Conservation (phyloP, 2,797 vertebrate species). For the Vultur gryphus region DNA sequence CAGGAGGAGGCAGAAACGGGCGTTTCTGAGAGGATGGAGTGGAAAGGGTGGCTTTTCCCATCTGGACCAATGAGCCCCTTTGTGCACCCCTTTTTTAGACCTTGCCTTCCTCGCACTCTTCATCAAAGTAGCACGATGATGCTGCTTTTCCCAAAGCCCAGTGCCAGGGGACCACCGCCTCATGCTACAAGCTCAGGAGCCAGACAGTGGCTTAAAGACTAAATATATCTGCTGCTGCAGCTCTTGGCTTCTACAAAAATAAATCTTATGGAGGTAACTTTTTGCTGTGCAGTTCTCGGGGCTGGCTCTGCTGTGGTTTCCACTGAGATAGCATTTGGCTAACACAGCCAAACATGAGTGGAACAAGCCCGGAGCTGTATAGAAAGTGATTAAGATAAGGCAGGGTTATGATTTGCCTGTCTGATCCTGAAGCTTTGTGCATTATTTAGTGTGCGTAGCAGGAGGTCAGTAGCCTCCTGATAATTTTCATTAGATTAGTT, state of each 20-base stretch:
- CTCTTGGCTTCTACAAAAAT: slow-evolving; percentile 10
- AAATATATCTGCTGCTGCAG: slow-evolving; percentile 18
- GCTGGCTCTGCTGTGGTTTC: slow-evolving; percentile 7
- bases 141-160: neutral
- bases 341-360: neutral
- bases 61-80: neutral
- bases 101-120: neutral
- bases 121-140: neutral
- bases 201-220: neutral
- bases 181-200: neutral
- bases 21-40: neutral
- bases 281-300: neutral
- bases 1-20: neutral
- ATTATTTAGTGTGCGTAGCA: slow-evolving; percentile 58
- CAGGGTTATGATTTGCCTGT: slow-evolving; percentile 65
- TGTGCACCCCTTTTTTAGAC: neutral
- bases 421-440: slow-evolving; percentile 60
- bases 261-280: neutral
- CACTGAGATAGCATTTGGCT: slow-evolving; percentile 33
- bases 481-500: slow-evolving; percentile 67
- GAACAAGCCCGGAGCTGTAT: slow-evolving; percentile 44
- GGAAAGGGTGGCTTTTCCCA: neutral
- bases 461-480: slow-evolving; percentile 60
- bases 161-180: neutral
- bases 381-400: slow-evolving; percentile 65